Percentiles rank a stretch among this genome's conserved stretches.
phyloP scores from a whole-genome alignment of 2,797 vertebrate genomes.

The Kryptolebias ocellatus region DNA sequence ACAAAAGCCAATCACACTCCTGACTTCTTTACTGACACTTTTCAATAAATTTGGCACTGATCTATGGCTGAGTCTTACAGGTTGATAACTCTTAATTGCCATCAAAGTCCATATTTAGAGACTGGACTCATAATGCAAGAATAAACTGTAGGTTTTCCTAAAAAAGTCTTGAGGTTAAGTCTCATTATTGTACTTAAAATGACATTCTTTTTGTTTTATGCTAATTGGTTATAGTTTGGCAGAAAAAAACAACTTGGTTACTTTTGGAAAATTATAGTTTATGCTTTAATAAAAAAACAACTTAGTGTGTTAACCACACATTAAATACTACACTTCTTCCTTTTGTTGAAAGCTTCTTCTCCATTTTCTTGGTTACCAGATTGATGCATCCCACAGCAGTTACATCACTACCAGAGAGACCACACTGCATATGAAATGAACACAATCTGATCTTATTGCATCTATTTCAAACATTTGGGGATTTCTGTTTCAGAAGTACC shows the following conservation, averaged over 20 bases:
- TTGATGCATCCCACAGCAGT: background rate
- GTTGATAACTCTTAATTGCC: background rate
- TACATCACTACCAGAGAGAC: background rate
- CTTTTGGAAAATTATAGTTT: background rate
- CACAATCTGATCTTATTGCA: background rate
- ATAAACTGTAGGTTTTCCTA: too few relatives aligned
- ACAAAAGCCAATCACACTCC: background rate
- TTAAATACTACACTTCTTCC: background rate
- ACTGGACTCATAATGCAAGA: background rate
- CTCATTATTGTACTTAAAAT: background rate
- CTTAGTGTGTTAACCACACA: background rate
- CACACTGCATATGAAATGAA: background rate
- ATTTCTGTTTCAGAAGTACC: background rate
- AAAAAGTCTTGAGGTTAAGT: background rate
- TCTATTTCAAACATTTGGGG: constrained; percentile 6
- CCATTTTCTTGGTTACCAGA: constrained; percentile 11
- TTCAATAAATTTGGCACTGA: background rate
- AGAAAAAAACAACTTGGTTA: background rate
- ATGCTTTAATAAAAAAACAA: background rate
- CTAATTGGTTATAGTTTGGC: background rate
- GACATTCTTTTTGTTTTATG: too few relatives aligned
- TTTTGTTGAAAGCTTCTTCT: background rate
- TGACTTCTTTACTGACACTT: background rate
- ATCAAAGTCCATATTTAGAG: background rate
- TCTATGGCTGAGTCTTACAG: background rate